These are phyloP conservation scores for Lymantria dispar DNA, from an alignment of 2,888 invertebrate genomes.

Conservation along the genomic window DNA sequence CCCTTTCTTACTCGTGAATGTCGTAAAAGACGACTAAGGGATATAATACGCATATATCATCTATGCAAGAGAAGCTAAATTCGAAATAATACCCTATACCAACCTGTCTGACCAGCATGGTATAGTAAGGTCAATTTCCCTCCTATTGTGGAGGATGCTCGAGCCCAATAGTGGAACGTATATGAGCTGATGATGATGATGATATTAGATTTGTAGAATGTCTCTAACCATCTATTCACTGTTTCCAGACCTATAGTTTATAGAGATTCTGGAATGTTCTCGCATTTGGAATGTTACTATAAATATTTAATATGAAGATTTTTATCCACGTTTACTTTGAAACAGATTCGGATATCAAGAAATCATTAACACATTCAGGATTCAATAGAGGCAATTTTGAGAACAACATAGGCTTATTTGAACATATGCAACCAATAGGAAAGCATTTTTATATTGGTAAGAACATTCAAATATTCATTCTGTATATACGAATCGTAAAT, in stretches of 20 bases:
- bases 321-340: background rate
- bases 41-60: background rate
- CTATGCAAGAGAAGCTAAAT: background rate
- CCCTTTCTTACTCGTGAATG: background rate
- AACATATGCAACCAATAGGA: slow-evolving; percentile 36
- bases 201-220: too few species aligned
- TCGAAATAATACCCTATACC: too few species aligned
- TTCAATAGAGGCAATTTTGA: slow-evolving; percentile 51
- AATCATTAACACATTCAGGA: slow-evolving; percentile 51
- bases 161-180: background rate
- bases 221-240: too few species aligned
- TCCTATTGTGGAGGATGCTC: background rate
- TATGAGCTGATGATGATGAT: too few species aligned
- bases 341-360: slow-evolving; percentile 43
- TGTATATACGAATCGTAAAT: too few species aligned
- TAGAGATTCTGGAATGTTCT: too few species aligned
- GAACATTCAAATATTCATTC: background rate
- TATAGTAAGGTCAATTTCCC: too few species aligned
- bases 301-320: background rate
- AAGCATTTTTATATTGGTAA: slow-evolving; percentile 23
- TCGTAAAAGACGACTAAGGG: background rate
- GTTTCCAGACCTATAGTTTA: too few species aligned
- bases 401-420: slow-evolving; percentile 60
- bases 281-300: too few species aligned
- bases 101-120: too few species aligned